phyloP scores from a whole-genome alignment of 2,888 invertebrate species.

The Lampropteryx suffumata region DNA sequence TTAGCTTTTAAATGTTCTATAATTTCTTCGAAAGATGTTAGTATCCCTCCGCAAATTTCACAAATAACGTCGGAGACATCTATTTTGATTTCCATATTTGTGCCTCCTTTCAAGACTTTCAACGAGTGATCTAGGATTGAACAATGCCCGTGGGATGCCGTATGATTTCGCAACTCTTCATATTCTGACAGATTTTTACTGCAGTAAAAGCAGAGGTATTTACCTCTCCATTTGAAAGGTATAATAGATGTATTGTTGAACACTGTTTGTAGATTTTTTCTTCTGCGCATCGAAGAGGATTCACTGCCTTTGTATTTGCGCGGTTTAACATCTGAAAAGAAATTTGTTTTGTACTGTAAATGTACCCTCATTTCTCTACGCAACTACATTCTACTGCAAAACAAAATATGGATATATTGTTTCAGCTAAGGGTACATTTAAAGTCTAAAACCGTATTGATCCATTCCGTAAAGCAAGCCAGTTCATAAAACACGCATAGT shows the following conservation, averaged over 20 bases:
- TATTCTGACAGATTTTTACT: slow-evolving; percentile 66
- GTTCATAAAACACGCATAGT: not conserved
- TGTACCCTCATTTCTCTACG: slow-evolving; percentile 59
- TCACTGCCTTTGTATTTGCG: slow-evolving; percentile 64
- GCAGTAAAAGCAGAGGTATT: slow-evolving; percentile 74
- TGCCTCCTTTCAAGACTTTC: slow-evolving; percentile 70
- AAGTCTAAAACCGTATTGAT: slow-evolving; percentile 43
- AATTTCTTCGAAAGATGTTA: slow-evolving; percentile 50
- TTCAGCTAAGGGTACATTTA: slow-evolving; percentile 60
- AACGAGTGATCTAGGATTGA: slow-evolving; percentile 68
- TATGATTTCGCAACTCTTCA: slow-evolving; percentile 61
- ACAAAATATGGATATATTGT: slow-evolving; percentile 15
- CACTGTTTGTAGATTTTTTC: slow-evolving; percentile 68
- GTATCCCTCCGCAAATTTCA: slow-evolving; percentile 57
- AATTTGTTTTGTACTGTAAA: slow-evolving; percentile 66
- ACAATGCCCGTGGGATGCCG: slow-evolving; percentile 65
- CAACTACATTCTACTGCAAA: slow-evolving; percentile 37
- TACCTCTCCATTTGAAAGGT: slow-evolving; percentile 78
- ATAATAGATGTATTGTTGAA: slow-evolving; percentile 75
- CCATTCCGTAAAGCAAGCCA: not conserved
- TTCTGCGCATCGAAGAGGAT: slow-evolving; percentile 69
- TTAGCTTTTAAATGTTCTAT: slow-evolving; percentile 57
- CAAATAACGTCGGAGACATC: slow-evolving; percentile 68
- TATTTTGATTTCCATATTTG: slow-evolving; percentile 75
- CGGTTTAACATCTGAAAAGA: slow-evolving; percentile 70